Conservation (phyloP, 2,888 invertebrate genomes). For the Melitaea athalia region DNA sequence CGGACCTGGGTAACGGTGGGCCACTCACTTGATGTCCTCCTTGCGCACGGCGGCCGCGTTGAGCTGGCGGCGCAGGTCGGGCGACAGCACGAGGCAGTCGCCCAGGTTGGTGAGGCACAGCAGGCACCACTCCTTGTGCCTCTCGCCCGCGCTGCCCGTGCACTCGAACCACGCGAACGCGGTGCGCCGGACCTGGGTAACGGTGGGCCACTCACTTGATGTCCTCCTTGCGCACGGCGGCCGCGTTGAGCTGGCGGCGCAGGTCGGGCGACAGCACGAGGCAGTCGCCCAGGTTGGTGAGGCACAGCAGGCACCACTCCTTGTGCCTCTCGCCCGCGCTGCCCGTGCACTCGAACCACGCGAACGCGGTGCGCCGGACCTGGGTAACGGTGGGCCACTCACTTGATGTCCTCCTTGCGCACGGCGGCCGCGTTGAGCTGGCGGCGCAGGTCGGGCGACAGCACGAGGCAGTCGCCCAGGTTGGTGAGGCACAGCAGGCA, state of each 20-base stretch:
- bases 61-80: slow-evolving; percentile 94
- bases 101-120: slow-evolving; percentile 96
- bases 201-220: too few relatives aligned
- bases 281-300: slow-evolving; percentile 97
- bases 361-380: slow-evolving; percentile 93
- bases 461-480: slow-evolving; percentile 95
- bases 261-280: slow-evolving; percentile 94
- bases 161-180: slow-evolving; percentile 92
- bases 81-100: slow-evolving; percentile 93
- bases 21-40: slow-evolving; percentile 98
- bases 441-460: slow-evolving; percentile 93
- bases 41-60: slow-evolving; percentile 94
- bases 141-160: slow-evolving; percentile 67
- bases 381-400: too few relatives aligned
- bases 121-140: slow-evolving; percentile 93
- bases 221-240: slow-evolving; percentile 95
- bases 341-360: slow-evolving; percentile 88
- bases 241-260: slow-evolving; percentile 93
- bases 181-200: slow-evolving; percentile 92
- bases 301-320: slow-evolving; percentile 93
- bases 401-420: slow-evolving; percentile 95
- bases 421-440: slow-evolving; percentile 95
- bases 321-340: slow-evolving; percentile 82
- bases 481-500: slow-evolving; percentile 96
- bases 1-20: too few relatives aligned